Percentiles rank a stretch among this genome's conserved stretches.
Conservation (phyloP, 2,888 invertebrate species). For the Leucoma salicis region DNA sequence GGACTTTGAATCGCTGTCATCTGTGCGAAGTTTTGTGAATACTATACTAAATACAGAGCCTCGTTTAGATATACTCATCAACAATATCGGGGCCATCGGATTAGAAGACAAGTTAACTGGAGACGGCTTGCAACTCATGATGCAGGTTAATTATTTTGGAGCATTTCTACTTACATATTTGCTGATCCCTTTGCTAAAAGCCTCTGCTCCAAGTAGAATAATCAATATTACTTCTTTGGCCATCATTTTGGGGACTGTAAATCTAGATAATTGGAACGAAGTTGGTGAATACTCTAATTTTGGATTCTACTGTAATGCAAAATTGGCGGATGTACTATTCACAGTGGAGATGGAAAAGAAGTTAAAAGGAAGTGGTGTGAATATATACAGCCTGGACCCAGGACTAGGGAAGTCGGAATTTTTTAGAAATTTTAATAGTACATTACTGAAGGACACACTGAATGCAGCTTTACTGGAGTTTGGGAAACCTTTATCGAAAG, state of each 20-base stretch:
- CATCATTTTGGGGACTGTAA: slow-evolving; percentile 85
- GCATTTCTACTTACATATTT: slow-evolving; percentile 58
- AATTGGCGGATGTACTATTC: slow-evolving; percentile 53
- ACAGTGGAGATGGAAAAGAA: slow-evolving; percentile 78
- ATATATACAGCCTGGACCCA: slow-evolving; percentile 91
- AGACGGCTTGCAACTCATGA: slow-evolving; percentile 83
- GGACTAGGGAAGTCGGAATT: slow-evolving; percentile 90
- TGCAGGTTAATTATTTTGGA: slow-evolving; percentile 81
- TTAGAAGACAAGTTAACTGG: slow-evolving; percentile 70
- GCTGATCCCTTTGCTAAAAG: slow-evolving; percentile 51
- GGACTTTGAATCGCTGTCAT: slow-evolving; percentile 75
- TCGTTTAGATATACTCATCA: slow-evolving; percentile 68
- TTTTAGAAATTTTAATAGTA: slow-evolving; percentile 80
- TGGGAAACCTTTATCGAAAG: slow-evolving; percentile 47
- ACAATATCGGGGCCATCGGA: slow-evolving; percentile 76
- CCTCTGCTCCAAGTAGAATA: slow-evolving; percentile 58
- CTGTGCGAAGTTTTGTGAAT: slow-evolving; percentile 81
- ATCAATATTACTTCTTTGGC: slow-evolving; percentile 74
- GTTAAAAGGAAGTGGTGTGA: slow-evolving; percentile 79
- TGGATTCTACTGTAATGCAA: slow-evolving; percentile 77
- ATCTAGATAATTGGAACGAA: slow-evolving; percentile 88
- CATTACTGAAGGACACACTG: slow-evolving; percentile 33
- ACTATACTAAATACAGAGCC: slow-evolving; percentile 72
- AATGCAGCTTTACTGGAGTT: slow-evolving; percentile 41
- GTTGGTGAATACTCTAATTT: slow-evolving; percentile 83